Percentiles rank a stretch among this genome's conserved stretches.
Conservation (phyloP, 2,888 invertebrate species). For the Sussaba pulchella region DNA sequence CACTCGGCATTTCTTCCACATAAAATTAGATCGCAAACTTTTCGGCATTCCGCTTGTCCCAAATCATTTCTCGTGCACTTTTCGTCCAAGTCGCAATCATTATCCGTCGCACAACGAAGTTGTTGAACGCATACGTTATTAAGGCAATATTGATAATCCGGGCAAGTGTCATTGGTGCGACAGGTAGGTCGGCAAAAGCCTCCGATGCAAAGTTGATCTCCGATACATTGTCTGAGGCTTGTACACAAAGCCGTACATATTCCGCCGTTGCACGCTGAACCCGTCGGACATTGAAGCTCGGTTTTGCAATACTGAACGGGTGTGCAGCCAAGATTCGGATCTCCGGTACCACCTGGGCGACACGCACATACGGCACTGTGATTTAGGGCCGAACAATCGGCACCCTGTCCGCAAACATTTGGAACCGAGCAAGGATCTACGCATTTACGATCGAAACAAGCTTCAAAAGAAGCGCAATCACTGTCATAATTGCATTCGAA, state of each 20-base stretch:
- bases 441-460: constrained; percentile 93
- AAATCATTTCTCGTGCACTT: constrained; percentile 89
- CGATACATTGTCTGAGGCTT: constrained; percentile 93
- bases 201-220: constrained; percentile 94
- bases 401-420: constrained; percentile 93
- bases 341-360: constrained; percentile 93
- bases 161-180: constrained; percentile 91
- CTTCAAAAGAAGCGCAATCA: constrained; percentile 90
- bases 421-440: constrained; percentile 92
- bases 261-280: constrained; percentile 93
- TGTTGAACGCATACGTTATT: constrained; percentile 95
- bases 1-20: constrained; percentile 95
- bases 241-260: constrained; percentile 93
- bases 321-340: constrained; percentile 94
- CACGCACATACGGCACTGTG: constrained; percentile 95
- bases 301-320: constrained; percentile 92
- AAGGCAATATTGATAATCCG: constrained; percentile 93
- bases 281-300: constrained; percentile 93
- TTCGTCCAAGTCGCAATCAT: constrained; percentile 91
- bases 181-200: constrained; percentile 95
- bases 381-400: constrained; percentile 90
- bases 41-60: constrained; percentile 91
- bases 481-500: constrained; percentile 92
- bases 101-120: constrained; percentile 89
- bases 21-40: constrained; percentile 90